Evolutionary conservation across 2,888 invertebrate genomes (phyloP).

Genomic region (Diarsia dahlii): DNA sequence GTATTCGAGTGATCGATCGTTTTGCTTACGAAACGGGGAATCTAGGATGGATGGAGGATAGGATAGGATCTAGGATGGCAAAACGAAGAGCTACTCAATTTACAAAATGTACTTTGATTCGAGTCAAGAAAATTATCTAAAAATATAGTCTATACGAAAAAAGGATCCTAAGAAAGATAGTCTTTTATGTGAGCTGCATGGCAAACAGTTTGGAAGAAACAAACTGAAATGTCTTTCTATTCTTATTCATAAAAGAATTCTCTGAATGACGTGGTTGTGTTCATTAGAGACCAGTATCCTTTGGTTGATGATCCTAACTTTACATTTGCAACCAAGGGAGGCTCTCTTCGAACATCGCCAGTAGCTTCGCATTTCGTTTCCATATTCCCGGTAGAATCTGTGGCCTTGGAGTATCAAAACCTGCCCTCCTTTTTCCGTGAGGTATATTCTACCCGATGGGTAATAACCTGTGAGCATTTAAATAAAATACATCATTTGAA

Average conservation of each 20-base stretch:
- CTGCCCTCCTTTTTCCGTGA: conserved; percentile 77
- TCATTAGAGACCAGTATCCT: conserved; percentile 70
- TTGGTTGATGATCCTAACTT: conserved; percentile 74
- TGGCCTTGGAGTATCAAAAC: conserved; percentile 74
- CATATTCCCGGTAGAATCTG: conserved; percentile 78
- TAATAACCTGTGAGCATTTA: conserved; percentile 27
- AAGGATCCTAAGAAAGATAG: background rate
- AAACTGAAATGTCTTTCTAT: background rate
- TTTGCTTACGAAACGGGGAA: background rate
- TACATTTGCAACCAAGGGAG: conserved; percentile 75
- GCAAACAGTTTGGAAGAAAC: background rate
- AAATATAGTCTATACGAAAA: conserved; percentile 12
- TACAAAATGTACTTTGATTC: conserved; percentile 6
- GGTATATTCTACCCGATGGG: conserved; percentile 70
- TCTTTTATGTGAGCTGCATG: conserved; percentile 23
- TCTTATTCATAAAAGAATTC: conserved; percentile 25
- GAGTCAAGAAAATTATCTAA: conserved; percentile 9
- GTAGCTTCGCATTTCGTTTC: conserved; percentile 74
- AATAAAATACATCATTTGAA: conserved; percentile 7
- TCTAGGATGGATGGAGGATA: no score
- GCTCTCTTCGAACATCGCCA: conserved; percentile 81
- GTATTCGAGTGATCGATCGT: background rate
- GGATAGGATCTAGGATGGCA: no score
- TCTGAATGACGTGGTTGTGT: conserved; percentile 72
- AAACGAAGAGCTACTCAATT: background rate